Conservation (phyloP, 1,140 invertebrate genomes). For the Ips typographus region DNA sequence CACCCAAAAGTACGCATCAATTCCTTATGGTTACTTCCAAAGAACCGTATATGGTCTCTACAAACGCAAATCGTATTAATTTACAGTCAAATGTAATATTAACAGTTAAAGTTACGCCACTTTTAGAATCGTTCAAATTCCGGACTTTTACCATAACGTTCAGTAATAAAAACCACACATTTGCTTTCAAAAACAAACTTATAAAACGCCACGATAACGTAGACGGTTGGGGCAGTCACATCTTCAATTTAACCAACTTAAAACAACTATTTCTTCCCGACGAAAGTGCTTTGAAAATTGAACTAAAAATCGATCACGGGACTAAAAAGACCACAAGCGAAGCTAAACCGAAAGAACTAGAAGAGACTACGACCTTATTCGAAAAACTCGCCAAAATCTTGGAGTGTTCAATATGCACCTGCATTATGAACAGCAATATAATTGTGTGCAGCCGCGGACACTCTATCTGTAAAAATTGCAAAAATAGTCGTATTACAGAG, state of each 20-base stretch:
- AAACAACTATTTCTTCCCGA: background rate
- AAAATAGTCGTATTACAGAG: background rate
- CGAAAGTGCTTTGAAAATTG: background rate
- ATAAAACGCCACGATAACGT: background rate
- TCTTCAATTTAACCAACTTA: background rate
- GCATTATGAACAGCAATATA: background rate
- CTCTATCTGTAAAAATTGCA: conserved; percentile 1
- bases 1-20: background rate
- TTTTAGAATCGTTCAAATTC: background rate
- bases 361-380: background rate
- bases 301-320: background rate
- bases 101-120: background rate
- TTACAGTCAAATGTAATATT: background rate
- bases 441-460: background rate
- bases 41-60: background rate
- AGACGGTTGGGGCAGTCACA: background rate
- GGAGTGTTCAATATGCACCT: background rate
- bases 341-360: background rate
- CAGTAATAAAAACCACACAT: background rate
- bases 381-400: background rate
- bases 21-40: background rate
- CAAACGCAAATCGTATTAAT: background rate
- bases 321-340: background rate
- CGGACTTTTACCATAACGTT: background rate
- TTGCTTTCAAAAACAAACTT: background rate